Conservation (phyloP, 1,140 invertebrate genomes). For the Vanessa atalanta region DNA sequence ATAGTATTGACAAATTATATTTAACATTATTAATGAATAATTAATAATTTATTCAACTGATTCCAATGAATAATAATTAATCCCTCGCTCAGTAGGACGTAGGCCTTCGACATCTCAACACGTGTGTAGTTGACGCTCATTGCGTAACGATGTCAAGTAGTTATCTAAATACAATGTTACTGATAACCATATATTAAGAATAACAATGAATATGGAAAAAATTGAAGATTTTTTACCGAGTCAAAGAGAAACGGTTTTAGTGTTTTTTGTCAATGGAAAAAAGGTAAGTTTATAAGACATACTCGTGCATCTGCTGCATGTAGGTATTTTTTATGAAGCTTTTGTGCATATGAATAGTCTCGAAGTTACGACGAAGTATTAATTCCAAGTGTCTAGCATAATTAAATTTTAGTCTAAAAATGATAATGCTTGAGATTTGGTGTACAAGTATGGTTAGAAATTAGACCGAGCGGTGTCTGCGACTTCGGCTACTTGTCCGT, state of each 20-base stretch:
- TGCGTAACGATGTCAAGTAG: not conserved
- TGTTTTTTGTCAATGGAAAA: constrained; percentile 70
- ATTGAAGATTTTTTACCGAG: constrained; percentile 49
- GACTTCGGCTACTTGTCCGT: no score
- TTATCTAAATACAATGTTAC: not conserved
- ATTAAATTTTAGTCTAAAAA: no score
- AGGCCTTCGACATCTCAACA: not conserved
- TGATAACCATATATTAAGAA: not conserved
- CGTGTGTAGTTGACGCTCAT: not conserved
- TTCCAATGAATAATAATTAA: not conserved
- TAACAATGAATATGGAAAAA: constrained; percentile 39
- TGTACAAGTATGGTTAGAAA: no score
- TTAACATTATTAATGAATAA: not conserved
- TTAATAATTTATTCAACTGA: no score
- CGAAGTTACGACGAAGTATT: no score
- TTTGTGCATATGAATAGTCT: no score
- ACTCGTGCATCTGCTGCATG: not conserved
- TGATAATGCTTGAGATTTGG: no score
- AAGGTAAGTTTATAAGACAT: constrained; percentile 51
- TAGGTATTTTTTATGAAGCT: no score
- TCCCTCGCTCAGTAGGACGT: not conserved
- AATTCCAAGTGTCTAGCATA: no score
- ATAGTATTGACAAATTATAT: no score
- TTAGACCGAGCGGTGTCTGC: no score
- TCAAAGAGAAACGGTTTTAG: constrained; percentile 45